Evolutionary conservation across 2,113 vertebrate species (phyloP), one percentile per base, ranked within the genome.

Genomic region (Dunckerocampus dactyliophorus): DNA sequence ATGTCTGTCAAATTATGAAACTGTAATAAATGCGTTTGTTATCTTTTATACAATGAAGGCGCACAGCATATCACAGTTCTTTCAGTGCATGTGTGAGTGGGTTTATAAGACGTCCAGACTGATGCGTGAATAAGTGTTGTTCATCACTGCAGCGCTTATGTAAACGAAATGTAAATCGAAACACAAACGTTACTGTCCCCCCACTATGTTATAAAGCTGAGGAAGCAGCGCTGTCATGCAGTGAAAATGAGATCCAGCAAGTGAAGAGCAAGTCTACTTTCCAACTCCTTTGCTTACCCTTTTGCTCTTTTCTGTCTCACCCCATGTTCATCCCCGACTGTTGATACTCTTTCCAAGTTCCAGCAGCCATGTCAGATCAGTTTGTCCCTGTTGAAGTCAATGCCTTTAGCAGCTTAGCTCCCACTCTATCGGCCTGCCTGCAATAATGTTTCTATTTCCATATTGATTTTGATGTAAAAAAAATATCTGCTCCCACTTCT

Each of bases 11-110:
- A 85, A 79, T 72, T 65, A 84, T 82, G 65, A 82, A 84, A 62
- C 76, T 81, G 77, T 85, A 87, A 87, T 88, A 84, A 88, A 82
- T 75, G n/a, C 72, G 84, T 88, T 89, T 89, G 81, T 88, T 86
- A 89, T 87, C 78, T 87, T 89, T 89, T 88, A 64, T 89, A 86
- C 83, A 77, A 86, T 55, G 19, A 80, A 77, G 77, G 24, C 69
- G 54, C 67, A 47, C 79, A 54, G 52, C 50, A 69, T 47, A 69
- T 79, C 60, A 76, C 66, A 63, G 55, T 85, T 72, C 63, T 88
- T 85, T 78, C 49, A 74, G 53, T 69, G 67, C 11, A 0, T 43
- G 53, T 14, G 58, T 58, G 60, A 51, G 24, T 61, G 19, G 20
- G 20, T 43, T 15, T 7, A 14, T 12, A 10, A 39, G 31, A 4